phyloP scores from a whole-genome alignment of 2,888 invertebrate genomes.

The Chironomus riparius region DNA sequence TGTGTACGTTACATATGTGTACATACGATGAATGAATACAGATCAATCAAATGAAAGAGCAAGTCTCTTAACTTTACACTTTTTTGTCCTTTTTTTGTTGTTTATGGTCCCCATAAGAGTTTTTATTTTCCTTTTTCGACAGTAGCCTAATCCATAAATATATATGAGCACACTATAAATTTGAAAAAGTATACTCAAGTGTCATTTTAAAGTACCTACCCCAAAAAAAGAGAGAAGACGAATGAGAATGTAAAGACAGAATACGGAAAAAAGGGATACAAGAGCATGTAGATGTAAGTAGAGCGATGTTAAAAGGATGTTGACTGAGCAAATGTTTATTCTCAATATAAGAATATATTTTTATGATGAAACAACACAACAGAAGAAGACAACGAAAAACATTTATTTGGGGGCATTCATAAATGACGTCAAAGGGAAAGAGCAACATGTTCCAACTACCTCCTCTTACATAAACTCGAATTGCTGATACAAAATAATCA shows the following conservation, averaged over 20 bases:
- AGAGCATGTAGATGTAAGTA: neutral
- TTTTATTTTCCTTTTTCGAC: neutral
- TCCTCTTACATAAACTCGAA: no score
- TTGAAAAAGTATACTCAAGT: neutral
- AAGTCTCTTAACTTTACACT: no score
- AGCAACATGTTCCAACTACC: no score
- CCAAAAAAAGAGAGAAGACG: no score
- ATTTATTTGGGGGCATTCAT: neutral
- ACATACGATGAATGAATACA: no score
- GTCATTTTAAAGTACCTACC: neutral
- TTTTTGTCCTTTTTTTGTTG: no score
- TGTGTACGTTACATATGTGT: no score
- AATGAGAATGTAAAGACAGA: neutral
- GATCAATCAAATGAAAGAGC: no score
- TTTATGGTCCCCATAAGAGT: no score
- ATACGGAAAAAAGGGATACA: neutral
- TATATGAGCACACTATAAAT: neutral
- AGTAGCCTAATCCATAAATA: neutral
- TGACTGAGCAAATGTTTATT: neutral
- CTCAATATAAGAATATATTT: neutral
- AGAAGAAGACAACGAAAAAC: neutral
- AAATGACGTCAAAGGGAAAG: no score
- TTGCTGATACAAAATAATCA: no score
- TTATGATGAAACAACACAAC: neutral
- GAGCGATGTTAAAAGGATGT: neutral